Evolutionary conservation across 2,113 vertebrate genomes (phyloP), one percentile per base, ranked within the genome.

Genomic region (Oceanodroma tethys): DNA sequence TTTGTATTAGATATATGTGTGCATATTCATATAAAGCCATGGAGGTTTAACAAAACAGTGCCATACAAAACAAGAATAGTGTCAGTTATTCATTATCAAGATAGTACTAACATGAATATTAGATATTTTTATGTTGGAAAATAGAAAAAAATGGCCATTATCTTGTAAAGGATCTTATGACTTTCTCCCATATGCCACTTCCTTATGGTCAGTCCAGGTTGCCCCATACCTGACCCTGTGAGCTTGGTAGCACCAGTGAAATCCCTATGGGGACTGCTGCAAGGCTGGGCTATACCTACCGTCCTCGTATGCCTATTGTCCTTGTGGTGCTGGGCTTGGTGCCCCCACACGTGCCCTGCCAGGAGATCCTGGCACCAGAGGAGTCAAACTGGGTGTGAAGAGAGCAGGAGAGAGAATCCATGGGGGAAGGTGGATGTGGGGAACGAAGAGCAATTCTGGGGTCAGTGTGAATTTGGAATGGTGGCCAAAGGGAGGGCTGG

Each of bases 271-370:
- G 20, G 25, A 30, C 10, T 59, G 12, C 62, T 80, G 78, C 8
- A 30, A 36, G 43, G 15, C 2, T 81, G 59, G 20, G 16, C 38
- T 55, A 8, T 10, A 40, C 17, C 43, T 56, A 34, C 6, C 5
- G 2, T 22, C 29, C 13, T 86, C 2, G 3, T 45, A 32, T 29
- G 11, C 30, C 59, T 22, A 6, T 27, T 0, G 2, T 32, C 23
- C 23, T 56, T 25, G 4, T 7, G 16, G 27, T 75, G 43, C 36
- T 52, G 21, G 36, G 12, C 9, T 36, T 85, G 18, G 22, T 65
- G 43, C 4, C 36, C 32, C n/a, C 2, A 36, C 22, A 7, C 0
- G 1, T 36, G 7, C 43, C 11, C 47, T 65, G 16, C 19, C 43
- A 7, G 0, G n/a, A 84, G 30, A 48, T 60, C 13, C 56, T 66